Percentiles rank a stretch among this genome's conserved stretches.
Evolutionary conservation across 2,113 vertebrate species (phyloP).

Genomic region (Hippocampus barbouri): DNA sequence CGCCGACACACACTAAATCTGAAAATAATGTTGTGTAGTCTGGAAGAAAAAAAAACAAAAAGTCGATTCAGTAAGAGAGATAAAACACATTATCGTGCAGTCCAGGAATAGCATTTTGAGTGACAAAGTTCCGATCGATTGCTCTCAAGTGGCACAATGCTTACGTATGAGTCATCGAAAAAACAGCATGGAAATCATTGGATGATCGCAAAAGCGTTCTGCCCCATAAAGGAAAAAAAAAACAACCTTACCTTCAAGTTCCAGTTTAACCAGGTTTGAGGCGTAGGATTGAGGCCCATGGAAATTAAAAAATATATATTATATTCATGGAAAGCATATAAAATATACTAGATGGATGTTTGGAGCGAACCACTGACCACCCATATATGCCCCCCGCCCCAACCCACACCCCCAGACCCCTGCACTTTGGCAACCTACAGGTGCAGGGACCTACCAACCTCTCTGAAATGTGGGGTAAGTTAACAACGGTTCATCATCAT

Average conservation of each 20-base stretch:
- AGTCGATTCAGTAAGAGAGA: background rate
- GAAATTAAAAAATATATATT: background rate
- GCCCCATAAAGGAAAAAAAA: no score
- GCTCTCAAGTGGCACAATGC: no score
- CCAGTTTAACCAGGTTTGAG: background rate
- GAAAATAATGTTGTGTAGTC: background rate
- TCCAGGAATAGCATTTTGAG: background rate
- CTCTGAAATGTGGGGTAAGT: conserved; percentile 76
- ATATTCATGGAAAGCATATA: background rate
- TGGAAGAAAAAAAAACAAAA: background rate
- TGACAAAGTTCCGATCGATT: no score
- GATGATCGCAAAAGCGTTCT: no score
- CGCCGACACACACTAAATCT: background rate
- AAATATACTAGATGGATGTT: background rate
- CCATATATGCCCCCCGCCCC: background rate
- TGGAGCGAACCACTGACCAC: background rate
- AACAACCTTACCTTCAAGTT: background rate
- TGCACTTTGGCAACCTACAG: conserved; percentile 71
- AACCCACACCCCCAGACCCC: conserved; percentile 39
- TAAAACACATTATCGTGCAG: background rate
- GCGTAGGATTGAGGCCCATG: background rate
- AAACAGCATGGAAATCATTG: no score
- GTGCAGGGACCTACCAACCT: conserved; percentile 65
- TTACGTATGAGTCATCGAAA: no score
- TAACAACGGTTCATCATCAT: conserved; percentile 18